Conservation (phyloP, 1,140 invertebrate species). For the Ips typographus region DNA sequence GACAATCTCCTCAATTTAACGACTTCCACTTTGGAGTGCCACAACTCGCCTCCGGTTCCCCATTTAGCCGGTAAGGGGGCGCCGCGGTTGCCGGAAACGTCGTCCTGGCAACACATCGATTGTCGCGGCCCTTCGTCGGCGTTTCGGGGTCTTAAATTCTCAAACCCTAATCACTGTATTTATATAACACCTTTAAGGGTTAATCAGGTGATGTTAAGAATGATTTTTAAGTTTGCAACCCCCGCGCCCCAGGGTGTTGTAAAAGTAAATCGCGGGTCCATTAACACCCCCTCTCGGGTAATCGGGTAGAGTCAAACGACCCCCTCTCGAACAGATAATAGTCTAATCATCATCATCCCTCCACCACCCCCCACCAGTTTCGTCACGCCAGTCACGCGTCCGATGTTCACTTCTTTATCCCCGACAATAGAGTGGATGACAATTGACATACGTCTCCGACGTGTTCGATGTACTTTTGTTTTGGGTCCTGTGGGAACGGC, state of each 20-base stretch:
- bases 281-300: constrained; percentile 25
- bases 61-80: constrained; percentile 14
- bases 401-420: constrained; percentile 47
- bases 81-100: constrained; percentile 19
- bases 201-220: too few relatives aligned
- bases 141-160: background rate
- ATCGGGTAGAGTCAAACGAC: constrained; percentile 23
- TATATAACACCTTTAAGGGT: too few relatives aligned
- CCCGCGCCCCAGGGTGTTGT: background rate
- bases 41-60: constrained; percentile 17
- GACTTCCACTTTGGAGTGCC: constrained; percentile 24
- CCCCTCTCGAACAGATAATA: constrained; percentile 25
- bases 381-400: constrained; percentile 36
- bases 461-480: constrained; percentile 41
- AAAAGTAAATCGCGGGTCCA: constrained; percentile 11
- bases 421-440: constrained; percentile 46
- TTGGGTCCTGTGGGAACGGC: constrained; percentile 43
- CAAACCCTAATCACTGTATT: too few relatives aligned
- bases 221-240: too few relatives aligned
- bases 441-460: constrained; percentile 45
- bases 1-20: background rate
- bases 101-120: constrained; percentile 34
- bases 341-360: constrained; percentile 21
- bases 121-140: constrained; percentile 26
- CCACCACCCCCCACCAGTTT: background rate